Evolutionary conservation across 1,140 invertebrate genomes (phyloP).

Genomic region (Drosophila simulans): DNA sequence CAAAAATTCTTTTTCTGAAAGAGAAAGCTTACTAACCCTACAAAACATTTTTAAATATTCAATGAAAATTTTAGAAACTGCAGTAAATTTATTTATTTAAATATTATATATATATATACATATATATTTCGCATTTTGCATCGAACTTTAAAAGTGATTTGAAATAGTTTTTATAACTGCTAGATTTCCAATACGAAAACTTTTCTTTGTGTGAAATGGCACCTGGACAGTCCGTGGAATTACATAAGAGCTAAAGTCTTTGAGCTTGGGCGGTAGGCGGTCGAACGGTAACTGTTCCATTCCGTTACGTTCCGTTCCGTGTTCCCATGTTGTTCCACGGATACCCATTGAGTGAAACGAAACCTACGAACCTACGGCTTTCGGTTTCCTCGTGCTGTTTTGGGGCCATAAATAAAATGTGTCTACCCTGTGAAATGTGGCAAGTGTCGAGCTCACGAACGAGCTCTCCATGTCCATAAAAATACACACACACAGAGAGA

Average conservation of each 20-base stretch:
- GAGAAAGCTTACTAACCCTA: too few relatives aligned
- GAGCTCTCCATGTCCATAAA: too few relatives aligned
- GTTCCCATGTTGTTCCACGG: neutral
- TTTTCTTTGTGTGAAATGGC: neutral
- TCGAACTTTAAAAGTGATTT: too few relatives aligned
- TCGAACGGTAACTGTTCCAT: slow-evolving; percentile 69
- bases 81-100: too few relatives aligned
- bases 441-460: slow-evolving; percentile 30
- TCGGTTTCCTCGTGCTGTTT: slow-evolving; percentile 27
- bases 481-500: neutral
- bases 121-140: too few relatives aligned
- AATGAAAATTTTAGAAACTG: neutral
- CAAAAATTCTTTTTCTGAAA: too few relatives aligned
- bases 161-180: too few relatives aligned
- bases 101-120: too few relatives aligned
- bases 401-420: slow-evolving; percentile 58
- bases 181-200: too few relatives aligned
- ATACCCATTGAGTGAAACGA: slow-evolving; percentile 40
- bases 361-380: slow-evolving; percentile 39
- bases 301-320: slow-evolving; percentile 34
- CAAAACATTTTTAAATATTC: neutral
- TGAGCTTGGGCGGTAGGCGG: slow-evolving; percentile 14
- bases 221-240: slow-evolving; percentile 21
- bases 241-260: slow-evolving; percentile 55
- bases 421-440: slow-evolving; percentile 58